Evolutionary conservation across 1,140 invertebrate genomes (phyloP).

Genomic region (Neoseiulus cucumeris): DNA sequence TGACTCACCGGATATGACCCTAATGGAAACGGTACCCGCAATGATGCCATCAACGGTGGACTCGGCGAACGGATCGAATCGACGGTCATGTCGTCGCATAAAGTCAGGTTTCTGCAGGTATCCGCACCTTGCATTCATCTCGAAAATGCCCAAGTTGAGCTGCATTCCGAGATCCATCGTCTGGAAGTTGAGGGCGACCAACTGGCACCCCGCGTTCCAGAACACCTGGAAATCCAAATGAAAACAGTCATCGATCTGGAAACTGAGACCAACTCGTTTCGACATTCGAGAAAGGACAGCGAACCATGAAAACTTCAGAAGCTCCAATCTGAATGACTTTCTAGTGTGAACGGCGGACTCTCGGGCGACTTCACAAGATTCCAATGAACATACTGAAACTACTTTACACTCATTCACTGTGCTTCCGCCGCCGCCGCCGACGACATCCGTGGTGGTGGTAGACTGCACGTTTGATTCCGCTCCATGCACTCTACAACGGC

Average conservation of each 20-base stretch:
- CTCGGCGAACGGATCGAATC: conserved; percentile 94
- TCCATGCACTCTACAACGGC: too few relatives aligned
- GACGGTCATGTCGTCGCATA: conserved; percentile 79
- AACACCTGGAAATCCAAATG: conserved; percentile 44
- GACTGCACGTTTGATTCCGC: too few relatives aligned
- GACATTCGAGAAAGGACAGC: conserved; percentile 15
- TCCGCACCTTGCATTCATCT: conserved; percentile 88
- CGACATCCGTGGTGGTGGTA: too few relatives aligned
- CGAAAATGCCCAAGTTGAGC: conserved; percentile 92
- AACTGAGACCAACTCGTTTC: neutral
- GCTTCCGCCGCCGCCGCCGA: too few relatives aligned
- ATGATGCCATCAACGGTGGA: conserved; percentile 99
- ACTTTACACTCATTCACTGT: too few relatives aligned
- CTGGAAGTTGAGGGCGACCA: conserved; percentile 96
- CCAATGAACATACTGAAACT: conserved; percentile 10
- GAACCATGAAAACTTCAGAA: neutral
- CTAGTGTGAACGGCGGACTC: neutral
- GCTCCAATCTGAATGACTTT: conserved; percentile 19
- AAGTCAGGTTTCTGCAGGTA: conserved; percentile 95
- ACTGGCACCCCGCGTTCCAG: conserved; percentile 97
- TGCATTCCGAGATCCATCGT: conserved; percentile 95
- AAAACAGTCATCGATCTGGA: neutral
- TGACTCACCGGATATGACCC: conserved; percentile 33
- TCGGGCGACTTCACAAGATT: neutral
- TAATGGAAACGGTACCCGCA: conserved; percentile 80